Evolutionary conservation across 2,797 vertebrate species (phyloP), one percentile per base, ranked within the genome.

Genomic region (Xyrichtys novacula): DNA sequence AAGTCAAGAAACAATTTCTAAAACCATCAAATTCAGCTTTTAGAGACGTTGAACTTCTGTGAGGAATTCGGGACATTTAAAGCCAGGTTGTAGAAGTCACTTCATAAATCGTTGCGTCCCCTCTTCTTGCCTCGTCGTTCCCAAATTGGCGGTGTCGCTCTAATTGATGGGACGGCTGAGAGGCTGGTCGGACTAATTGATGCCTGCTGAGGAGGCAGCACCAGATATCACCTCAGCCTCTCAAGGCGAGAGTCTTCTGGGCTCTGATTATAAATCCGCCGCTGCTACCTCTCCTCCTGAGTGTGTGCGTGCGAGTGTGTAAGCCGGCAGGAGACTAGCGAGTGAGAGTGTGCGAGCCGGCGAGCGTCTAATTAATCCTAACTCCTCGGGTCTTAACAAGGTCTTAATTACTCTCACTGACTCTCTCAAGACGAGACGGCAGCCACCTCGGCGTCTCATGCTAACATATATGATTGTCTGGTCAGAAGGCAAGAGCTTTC

Each of bases 331-430:
- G 60, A 29, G 74, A 62, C 44, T 64, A 19, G 66, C 17, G 43
- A 55, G 68, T 23, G 73, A 67, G 65, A 50, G 62, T 61, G 65
- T 28, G 68, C 43, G 73, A 77, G 90, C 76, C 70, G 42, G 55
- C 19, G 11, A 78, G 78, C 23, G 14, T 87, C 88, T 90, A 88
- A 92, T 91, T 86, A 89, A 85, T 91, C 77, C 78, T 3, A 43
- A 67, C 80, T 87, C 74, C 83, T 85, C 79, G 61, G 76, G 77
- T 88, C 81, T 86, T 92, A 89, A 90, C 71, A 34, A 86, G 87
- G 71, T 79, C 87, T 86, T 92, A 91, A 92, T 92, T 91, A 90
- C 88, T 90, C 81, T 71, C 58, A 28, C 73, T 72, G 81, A 90
- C 85, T 91, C 88, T 87, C 90, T 88, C 70, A 92, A 93, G 90